A percentile compares a stretch with the other conserved stretches of the same genome.
Conservation (phyloP, 2,797 vertebrate genomes). For the Champsocephalus esox region DNA sequence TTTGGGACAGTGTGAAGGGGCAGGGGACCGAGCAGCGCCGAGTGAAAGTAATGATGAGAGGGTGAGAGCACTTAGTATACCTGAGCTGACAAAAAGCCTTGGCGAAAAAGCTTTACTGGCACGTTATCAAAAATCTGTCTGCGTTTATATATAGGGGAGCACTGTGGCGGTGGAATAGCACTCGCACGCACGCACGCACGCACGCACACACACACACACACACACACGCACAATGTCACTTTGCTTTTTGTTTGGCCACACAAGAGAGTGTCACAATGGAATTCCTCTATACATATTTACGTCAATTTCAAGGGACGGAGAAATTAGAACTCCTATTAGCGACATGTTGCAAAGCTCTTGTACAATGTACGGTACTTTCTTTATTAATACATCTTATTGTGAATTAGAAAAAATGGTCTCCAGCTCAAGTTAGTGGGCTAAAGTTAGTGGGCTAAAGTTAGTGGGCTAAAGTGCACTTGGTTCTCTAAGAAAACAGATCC, state of each 20-base stretch:
- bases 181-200: neutral
- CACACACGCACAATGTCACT: conserved; percentile 1
- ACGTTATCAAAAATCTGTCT: conserved; percentile 60
- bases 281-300: too few relatives aligned
- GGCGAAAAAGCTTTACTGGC: conserved; percentile 74
- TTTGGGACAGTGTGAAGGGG: conserved; percentile 17
- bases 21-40: conserved; percentile 27
- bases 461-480: neutral
- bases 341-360: neutral
- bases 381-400: too few relatives aligned
- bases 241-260: too few relatives aligned
- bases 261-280: too few relatives aligned
- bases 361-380: too few relatives aligned
- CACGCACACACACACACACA: neutral
- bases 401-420: neutral
- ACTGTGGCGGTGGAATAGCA: neutral
- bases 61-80: conserved; percentile 69
- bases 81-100: conserved; percentile 62
- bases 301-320: too few relatives aligned
- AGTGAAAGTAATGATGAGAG: conserved; percentile 58
- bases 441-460: neutral
- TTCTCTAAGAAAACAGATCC: neutral
- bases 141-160: conserved; percentile 40
- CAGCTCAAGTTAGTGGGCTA: neutral
- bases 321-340: neutral